Conservation (phyloP, 2,113 vertebrate genomes). For the Capreolus pygargus region DNA sequence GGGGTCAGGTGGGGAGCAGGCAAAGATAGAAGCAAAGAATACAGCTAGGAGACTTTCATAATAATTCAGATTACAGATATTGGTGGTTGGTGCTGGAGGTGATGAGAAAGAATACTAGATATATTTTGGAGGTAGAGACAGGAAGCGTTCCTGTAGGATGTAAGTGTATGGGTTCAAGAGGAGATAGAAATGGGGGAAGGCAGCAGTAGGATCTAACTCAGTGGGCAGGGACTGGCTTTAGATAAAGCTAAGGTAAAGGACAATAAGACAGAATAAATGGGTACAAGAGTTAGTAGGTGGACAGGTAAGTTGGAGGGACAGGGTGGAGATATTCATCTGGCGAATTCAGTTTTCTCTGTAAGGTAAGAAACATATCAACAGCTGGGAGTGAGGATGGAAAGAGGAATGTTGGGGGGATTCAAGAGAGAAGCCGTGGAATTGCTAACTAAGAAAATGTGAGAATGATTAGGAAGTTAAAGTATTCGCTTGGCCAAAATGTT, state of each 20-base stretch:
- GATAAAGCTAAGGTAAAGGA: neutral
- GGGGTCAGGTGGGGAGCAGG: rapidly evolving
- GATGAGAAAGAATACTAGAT: neutral
- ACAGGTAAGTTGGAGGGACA: neutral
- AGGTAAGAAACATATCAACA: neutral
- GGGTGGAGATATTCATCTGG: neutral
- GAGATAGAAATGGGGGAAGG: neutral
- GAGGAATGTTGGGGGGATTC: neutral
- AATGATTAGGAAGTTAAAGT: neutral
- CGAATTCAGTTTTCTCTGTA: neutral
- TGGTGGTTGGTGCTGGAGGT: neutral
- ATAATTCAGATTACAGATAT: neutral
- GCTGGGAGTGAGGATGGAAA: neutral
- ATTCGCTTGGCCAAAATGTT: neutral
- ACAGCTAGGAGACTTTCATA: neutral
- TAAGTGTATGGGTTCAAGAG: neutral
- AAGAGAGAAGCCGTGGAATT: neutral
- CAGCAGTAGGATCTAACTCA: neutral
- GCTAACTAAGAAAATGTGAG: neutral
- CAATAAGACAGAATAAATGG: neutral
- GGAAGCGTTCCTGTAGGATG: neutral
- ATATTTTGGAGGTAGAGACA: neutral
- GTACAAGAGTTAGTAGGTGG: neutral
- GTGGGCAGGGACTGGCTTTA: neutral
- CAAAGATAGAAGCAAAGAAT: neutral